Conservation (phyloP, 2,113 vertebrate genomes). For the Microtus richardsoni region DNA sequence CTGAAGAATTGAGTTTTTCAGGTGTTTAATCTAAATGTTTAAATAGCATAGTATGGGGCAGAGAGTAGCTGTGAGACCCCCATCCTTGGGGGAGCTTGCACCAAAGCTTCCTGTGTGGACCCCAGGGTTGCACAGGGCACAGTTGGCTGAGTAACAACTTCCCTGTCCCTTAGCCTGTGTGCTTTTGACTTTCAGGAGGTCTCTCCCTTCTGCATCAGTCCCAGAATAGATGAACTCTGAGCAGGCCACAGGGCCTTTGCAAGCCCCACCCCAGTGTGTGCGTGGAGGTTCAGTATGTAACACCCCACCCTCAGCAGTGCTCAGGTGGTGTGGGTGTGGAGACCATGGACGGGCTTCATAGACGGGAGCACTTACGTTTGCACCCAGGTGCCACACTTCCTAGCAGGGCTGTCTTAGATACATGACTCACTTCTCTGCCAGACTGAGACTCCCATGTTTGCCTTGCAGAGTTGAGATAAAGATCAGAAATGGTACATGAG, state of each 20-base stretch:
- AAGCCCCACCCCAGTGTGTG: neutral
- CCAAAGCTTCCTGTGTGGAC: neutral
- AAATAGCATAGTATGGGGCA: neutral
- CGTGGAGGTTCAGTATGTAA: neutral
- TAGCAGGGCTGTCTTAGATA: no score
- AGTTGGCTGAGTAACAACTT: neutral
- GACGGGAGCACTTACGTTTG: neutral
- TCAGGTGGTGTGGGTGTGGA: fast-evolving
- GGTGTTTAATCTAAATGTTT: neutral
- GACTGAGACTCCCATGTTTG: neutral
- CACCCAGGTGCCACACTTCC: no score
- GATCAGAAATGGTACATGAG: neutral
- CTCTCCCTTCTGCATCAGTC: neutral
- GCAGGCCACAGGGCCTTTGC: neutral
- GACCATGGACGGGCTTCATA: neutral
- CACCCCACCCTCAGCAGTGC: neutral
- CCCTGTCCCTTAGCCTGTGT: neutral
- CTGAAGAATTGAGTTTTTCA: neutral
- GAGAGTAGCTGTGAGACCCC: neutral
- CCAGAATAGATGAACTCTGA: neutral
- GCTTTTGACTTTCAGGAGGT: neutral
- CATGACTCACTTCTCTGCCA: fast-evolving
- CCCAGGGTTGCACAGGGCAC: no score
- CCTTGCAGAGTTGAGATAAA: neutral
- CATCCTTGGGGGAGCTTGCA: no score